These are phyloP conservation scores for Cepaea nemoralis DNA, from an alignment of 1,140 invertebrate species.

Conservation along the genomic window DNA sequence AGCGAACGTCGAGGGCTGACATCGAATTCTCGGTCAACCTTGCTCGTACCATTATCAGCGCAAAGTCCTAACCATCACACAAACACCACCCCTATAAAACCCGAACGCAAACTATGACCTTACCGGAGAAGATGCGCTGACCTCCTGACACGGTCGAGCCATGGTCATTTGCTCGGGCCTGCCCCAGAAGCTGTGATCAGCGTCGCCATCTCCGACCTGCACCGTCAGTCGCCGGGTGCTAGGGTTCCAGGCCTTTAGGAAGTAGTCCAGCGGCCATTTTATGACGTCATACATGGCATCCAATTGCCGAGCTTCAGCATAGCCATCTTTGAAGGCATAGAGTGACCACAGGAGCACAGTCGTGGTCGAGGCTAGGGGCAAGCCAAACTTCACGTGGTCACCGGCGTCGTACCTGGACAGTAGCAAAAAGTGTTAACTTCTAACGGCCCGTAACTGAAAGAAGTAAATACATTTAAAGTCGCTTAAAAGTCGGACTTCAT, in stretches of 20 bases:
- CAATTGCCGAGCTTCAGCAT: not conserved
- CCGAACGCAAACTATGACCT: too few species aligned
- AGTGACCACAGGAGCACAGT: not conserved
- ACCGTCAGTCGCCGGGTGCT: not conserved
- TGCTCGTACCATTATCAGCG: too few species aligned
- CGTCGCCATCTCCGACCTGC: constrained; percentile 50
- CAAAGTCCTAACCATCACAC: too few species aligned
- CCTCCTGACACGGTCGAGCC: constrained; percentile 76
- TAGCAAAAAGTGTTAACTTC: too few species aligned
- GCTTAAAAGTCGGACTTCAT: too few species aligned
- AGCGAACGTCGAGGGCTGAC: too few species aligned
- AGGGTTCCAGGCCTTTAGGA: not conserved
- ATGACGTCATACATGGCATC: not conserved
- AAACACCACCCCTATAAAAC: too few species aligned
- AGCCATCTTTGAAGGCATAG: not conserved
- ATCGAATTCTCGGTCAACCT: too few species aligned
- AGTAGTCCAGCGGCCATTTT: not conserved
- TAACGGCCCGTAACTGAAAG: too few species aligned
- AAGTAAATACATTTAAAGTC: too few species aligned
- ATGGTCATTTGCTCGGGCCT: constrained; percentile 76
- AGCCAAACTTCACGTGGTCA: constrained; percentile 51
- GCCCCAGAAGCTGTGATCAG: constrained; percentile 60
- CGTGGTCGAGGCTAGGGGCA: not conserved
- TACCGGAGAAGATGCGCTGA: constrained; percentile 69
- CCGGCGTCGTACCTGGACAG: constrained; percentile 75